phyloP scores from a whole-genome alignment of 2,888 invertebrate species.

The Nineta flava region DNA sequence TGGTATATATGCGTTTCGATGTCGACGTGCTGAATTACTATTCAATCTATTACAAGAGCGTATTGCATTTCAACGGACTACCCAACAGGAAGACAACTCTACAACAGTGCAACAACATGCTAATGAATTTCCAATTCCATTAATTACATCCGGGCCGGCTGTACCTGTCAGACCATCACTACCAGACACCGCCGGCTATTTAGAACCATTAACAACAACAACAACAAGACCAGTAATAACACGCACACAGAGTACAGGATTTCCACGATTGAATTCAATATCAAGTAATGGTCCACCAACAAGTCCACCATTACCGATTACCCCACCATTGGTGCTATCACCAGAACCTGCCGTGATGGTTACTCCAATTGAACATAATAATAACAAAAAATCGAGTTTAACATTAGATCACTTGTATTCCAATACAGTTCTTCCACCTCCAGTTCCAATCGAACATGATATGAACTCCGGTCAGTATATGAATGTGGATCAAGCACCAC shows the following conservation, averaged over 20 bases:
- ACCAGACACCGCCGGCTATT: slow-evolving; percentile 29
- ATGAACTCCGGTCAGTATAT: slow-evolving; percentile 8
- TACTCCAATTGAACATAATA: slow-evolving; percentile 29
- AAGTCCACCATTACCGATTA: slow-evolving; percentile 21
- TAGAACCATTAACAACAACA: slow-evolving; percentile 29
- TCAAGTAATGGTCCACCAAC: slow-evolving; percentile 24
- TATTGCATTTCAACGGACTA: slow-evolving; percentile 27
- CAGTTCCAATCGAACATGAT: neutral
- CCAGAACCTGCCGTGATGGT: slow-evolving; percentile 12
- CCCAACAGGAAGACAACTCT: neutral
- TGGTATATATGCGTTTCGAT: slow-evolving; percentile 88
- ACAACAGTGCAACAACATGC: neutral
- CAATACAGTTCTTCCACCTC: slow-evolving; percentile 16
- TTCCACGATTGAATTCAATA: slow-evolving; percentile 19
- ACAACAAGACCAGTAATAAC: slow-evolving; percentile 20
- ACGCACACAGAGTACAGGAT: slow-evolving; percentile 20
- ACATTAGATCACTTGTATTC: slow-evolving; percentile 20
- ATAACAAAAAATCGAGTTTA: slow-evolving; percentile 29
- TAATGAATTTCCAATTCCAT: slow-evolving; percentile 17
- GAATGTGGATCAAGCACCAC: slow-evolving; percentile 13
- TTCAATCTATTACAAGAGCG: slow-evolving; percentile 77
- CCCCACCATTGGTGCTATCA: slow-evolving; percentile 16
- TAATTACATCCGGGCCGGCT: slow-evolving; percentile 23
- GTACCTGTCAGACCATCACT: slow-evolving; percentile 26
- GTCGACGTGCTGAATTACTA: slow-evolving; percentile 69